Percentiles rank a stretch among this genome's conserved stretches.
Conservation (phyloP, 2,113 vertebrate species). For the Alethe castanea region DNA sequence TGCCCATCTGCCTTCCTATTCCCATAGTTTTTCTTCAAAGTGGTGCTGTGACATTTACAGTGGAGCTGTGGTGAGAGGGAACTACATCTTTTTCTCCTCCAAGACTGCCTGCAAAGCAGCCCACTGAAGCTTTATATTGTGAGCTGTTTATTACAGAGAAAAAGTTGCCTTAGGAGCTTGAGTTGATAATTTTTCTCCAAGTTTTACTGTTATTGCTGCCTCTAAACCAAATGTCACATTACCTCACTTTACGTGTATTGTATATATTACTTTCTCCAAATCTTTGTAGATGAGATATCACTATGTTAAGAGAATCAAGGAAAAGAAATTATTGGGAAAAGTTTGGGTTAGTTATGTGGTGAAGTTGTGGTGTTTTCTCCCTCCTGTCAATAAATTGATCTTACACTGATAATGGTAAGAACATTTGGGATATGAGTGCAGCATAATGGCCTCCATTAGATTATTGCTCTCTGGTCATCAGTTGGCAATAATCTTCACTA, state of each 20-base stretch:
- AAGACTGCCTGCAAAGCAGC: neutral
- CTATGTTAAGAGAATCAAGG: neutral
- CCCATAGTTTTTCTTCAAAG: neutral
- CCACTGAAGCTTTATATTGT: neutral
- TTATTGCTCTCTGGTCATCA: neutral
- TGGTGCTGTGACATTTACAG: neutral
- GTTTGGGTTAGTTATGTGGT: neutral
- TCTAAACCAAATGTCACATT: neutral
- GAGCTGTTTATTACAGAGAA: neutral
- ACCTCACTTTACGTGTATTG: neutral
- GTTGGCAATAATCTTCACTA: neutral
- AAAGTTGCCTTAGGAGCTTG: neutral
- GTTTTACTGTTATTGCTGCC: neutral
- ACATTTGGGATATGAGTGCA: neutral
- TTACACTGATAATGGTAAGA: neutral
- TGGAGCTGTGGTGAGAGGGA: accelerated
- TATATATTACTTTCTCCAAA: neutral
- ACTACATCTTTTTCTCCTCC: neutral
- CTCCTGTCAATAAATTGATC: neutral
- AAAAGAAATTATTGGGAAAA: neutral
- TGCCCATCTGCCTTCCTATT: neutral
- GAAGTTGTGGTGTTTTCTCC: neutral
- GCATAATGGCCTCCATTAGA: neutral
- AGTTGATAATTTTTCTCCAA: neutral
- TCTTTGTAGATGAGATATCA: neutral